Conservation (phyloP, 1,140 invertebrate genomes). For the Zaprionus gabonicus region DNA sequence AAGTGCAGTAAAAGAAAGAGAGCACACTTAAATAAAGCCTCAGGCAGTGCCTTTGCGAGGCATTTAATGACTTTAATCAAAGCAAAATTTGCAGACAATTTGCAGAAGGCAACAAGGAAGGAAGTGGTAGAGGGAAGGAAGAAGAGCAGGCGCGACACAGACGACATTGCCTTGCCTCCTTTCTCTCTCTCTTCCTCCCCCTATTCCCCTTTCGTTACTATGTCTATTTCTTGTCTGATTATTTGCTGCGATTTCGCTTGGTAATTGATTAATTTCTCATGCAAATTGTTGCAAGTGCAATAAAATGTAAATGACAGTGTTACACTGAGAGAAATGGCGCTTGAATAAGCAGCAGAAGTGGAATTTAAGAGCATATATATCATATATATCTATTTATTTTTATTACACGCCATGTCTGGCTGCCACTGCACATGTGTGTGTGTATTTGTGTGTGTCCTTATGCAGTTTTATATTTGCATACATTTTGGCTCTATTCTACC, state of each 20-base stretch:
- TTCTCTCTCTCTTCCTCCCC: too few species aligned
- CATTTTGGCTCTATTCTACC: not conserved
- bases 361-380: not conserved
- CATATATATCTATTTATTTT: not conserved
- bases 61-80: constrained; percentile 28
- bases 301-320: not conserved
- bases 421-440: not conserved
- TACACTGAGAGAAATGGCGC: not conserved
- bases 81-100: constrained; percentile 62
- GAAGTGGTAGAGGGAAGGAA: not conserved
- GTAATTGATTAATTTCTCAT: constrained; percentile 35
- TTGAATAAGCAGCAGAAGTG: not conserved
- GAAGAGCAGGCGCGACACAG: not conserved
- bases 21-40: constrained; percentile 3
- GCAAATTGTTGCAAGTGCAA: constrained; percentile 33
- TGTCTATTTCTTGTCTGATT: constrained; percentile 24
- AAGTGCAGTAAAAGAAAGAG: not conserved
- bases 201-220: not conserved
- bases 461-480: constrained; percentile 54
- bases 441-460: not conserved
- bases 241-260: constrained; percentile 33
- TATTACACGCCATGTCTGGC: not conserved
- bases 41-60: constrained; percentile 43
- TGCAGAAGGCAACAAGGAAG: constrained; percentile 18
- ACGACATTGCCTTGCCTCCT: constrained; percentile 33